A percentile compares a stretch with the other conserved stretches of the same genome.
phyloP scores from a whole-genome alignment of 2,113 vertebrate species.

The Stercorarius parasiticus region DNA sequence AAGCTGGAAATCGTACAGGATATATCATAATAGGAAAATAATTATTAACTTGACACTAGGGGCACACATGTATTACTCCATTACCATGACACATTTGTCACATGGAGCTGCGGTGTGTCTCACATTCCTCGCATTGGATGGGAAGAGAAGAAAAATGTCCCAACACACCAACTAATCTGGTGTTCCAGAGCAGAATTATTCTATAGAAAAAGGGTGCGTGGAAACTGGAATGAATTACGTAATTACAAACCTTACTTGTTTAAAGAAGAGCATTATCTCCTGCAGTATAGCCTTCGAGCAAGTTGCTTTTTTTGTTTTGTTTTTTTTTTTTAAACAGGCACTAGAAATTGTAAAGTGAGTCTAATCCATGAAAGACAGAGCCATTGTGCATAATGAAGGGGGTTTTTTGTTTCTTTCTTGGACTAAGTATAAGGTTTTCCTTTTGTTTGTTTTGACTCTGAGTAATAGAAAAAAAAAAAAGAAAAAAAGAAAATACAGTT shows the following conservation, averaged over 20 bases:
- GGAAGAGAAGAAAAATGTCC: not conserved
- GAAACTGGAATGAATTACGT: not conserved
- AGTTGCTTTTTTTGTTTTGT: not conserved
- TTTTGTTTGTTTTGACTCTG: not conserved
- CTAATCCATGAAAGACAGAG: not conserved
- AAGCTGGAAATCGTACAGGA: not conserved
- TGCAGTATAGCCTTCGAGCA: not conserved
- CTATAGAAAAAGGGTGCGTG: not conserved
- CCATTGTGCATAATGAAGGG: not conserved
- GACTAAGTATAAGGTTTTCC: not conserved
- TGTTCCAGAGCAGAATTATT: not conserved
- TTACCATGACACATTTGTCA: not conserved
- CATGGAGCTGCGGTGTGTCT: not conserved
- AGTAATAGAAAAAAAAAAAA: not conserved
- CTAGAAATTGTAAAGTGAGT: not conserved
- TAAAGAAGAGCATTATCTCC: not conserved
- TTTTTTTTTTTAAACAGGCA: not conserved
- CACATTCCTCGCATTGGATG: not conserved
- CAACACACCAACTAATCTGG: not conserved
- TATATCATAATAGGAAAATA: not conserved
- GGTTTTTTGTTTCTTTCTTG: not conserved
- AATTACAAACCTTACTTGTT: not conserved
- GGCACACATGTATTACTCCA: not conserved
- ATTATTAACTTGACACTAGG: not conserved
- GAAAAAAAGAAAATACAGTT: not conserved